Evolutionary conservation across 2,113 vertebrate genomes (phyloP), one percentile per base, ranked within the genome.

Genomic region (Tragelaphus buxtoni): DNA sequence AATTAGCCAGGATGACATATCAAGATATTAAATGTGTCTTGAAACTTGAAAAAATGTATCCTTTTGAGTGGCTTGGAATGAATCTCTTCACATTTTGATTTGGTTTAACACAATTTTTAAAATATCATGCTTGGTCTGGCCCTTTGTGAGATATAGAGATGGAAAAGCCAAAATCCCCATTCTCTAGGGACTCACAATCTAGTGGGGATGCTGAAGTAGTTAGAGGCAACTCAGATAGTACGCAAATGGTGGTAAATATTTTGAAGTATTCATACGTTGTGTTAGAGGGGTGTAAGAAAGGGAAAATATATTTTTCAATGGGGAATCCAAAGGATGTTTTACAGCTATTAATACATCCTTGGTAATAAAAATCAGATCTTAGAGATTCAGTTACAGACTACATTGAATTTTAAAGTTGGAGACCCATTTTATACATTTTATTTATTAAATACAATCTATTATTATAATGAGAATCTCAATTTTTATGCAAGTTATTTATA

Each of bases 391-490:
- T 88, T 90, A n/a, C 81, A 94, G 24, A 85, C 8, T 17, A 90
- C 3, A 16, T 35, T 63, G 32, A 83, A 82, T 82, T 63, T 35
- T 94, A 95, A 94, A 95, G 51, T 90, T 94, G 32, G 22, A 88
- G 7, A 76, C 45, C 87, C 76, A 65, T 47, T 35, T 47, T 90
- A 51, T 58, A 89, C 16, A 61, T 95, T 95, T 96, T 80, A 8
- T 90, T 61, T 95, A 96, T 42, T 95, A 49, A 94, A 72, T 93
- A n/a, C 3, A 93, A 61, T 56, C 45, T 95, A 56, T 77, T 74
- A 45, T 1, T 72, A 3, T 39, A 79, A 11, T 81, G 16, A 96
- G 28, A 97, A 76, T 32, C n/a, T 96, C 42, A 91, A n/a, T 42
- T 76, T 95, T 90, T 96, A 49, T 90, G 42, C 13, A 83, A 56